These are phyloP conservation scores for Diceros bicornis DNA, from an alignment of 2,797 vertebrate genomes.

Conservation along the genomic window DNA sequence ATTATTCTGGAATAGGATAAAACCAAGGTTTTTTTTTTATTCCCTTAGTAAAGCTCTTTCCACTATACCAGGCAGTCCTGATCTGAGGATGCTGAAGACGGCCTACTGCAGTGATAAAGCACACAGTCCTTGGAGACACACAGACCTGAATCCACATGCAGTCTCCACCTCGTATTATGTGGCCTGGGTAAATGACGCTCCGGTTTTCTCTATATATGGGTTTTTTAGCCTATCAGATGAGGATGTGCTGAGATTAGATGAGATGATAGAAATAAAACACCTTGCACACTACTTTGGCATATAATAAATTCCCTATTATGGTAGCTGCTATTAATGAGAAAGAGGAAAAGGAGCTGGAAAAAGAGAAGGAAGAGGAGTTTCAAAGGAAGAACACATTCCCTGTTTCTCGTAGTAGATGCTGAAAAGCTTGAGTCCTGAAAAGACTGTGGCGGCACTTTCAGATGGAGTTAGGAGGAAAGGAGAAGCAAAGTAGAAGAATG, in stretches of 20 bases:
- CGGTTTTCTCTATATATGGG: not conserved
- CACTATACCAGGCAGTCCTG: not conserved
- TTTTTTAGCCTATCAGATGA: not conserved
- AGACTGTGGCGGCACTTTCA: not conserved
- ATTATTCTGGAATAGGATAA: not conserved
- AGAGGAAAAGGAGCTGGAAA: not conserved
- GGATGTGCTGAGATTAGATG: not conserved
- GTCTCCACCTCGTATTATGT: not conserved
- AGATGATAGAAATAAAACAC: not conserved
- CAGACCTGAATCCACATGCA: not conserved
- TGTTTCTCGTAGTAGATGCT: not conserved
- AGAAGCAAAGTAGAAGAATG: not conserved
- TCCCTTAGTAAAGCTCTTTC: not conserved
- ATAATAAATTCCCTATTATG: not conserved
- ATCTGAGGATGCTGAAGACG: not conserved
- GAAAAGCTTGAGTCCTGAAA: not conserved
- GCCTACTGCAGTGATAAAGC: not conserved
- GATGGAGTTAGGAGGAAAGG: not conserved
- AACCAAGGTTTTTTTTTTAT: not conserved
- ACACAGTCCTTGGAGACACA: no score
- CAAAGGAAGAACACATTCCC: not conserved
- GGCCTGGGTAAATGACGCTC: not conserved
- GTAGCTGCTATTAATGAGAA: not conserved
- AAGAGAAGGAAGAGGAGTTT: not conserved
- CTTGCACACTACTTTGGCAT: not conserved